A percentile compares a stretch with the other conserved stretches of the same genome.
Evolutionary conservation across 2,888 invertebrate species (phyloP).

Genomic region (Galerucella pusilla): DNA sequence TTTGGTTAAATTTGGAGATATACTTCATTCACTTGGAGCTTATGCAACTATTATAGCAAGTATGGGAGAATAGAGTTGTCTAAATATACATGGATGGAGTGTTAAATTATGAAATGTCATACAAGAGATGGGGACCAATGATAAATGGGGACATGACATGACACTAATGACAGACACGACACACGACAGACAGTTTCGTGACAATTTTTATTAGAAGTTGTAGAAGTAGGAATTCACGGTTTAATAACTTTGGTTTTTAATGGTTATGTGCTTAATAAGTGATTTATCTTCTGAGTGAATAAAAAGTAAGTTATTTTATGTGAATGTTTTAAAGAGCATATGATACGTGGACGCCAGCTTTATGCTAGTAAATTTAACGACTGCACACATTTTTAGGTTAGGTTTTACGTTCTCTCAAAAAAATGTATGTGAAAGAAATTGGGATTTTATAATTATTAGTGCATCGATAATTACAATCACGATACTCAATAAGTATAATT

Average conservation of each 20-base stretch:
- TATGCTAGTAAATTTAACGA: constrained; percentile 16
- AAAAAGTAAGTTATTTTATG: constrained; percentile 24
- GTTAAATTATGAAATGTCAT: not conserved
- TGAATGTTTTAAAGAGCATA: not conserved
- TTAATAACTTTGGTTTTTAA: constrained; percentile 17
- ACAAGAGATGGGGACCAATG: not conserved
- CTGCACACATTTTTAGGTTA: constrained; percentile 26
- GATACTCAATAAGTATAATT: not conserved
- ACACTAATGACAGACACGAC: not conserved
- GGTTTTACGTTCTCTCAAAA: constrained; percentile 17
- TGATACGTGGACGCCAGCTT: constrained; percentile 19
- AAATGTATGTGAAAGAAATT: constrained; percentile 3
- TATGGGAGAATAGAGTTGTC: not conserved
- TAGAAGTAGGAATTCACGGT: constrained; percentile 10
- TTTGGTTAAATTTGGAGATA: not conserved
- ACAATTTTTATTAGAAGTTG: constrained; percentile 6
- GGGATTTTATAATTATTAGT: not conserved
- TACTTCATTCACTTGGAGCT: not conserved
- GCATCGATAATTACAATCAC: not conserved
- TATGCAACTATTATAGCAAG: not conserved
- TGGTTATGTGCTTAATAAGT: constrained; percentile 30
- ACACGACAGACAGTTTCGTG: not conserved
- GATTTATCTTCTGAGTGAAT: constrained; percentile 17
- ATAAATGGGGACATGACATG: not conserved
- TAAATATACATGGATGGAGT: not conserved